These are phyloP conservation scores for Pseudococcus longispinus DNA, from an alignment of 2,888 invertebrate genomes.

Conservation along the genomic window DNA sequence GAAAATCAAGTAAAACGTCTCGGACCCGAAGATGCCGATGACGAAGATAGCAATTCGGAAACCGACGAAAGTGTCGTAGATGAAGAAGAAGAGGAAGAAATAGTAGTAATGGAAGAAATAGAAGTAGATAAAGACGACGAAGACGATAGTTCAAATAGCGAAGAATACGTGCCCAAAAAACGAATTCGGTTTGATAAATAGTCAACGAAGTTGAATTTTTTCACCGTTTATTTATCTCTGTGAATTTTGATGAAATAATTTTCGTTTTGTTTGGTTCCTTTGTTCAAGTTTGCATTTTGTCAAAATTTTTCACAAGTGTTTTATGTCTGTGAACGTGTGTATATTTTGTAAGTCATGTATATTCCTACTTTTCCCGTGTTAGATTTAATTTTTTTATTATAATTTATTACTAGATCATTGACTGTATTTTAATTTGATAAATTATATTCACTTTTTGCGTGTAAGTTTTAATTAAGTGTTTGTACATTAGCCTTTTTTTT, in stretches of 20 bases:
- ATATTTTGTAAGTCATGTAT: constrained; percentile 1
- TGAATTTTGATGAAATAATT: background rate
- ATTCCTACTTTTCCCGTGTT: background rate
- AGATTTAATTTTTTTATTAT: background rate
- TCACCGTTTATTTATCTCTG: background rate
- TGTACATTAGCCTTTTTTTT: background rate
- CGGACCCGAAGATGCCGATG: background rate
- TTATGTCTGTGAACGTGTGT: background rate
- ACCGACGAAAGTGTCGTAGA: background rate
- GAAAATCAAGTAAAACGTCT: background rate
- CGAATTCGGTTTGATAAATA: background rate
- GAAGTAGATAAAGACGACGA: background rate
- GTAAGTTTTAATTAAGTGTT: constrained; percentile 38
- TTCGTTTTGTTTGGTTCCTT: constrained; percentile 16
- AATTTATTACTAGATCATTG: constrained; percentile 14
- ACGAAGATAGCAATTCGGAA: constrained; percentile 2
- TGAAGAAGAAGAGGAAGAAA: background rate
- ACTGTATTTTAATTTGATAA: constrained; percentile 33
- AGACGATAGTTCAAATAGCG: background rate
- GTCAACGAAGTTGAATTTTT: background rate
- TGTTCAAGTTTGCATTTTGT: constrained; percentile 25
- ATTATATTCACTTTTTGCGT: constrained; percentile 35
- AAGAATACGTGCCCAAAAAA: constrained; percentile 4
- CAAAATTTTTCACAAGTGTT: background rate
- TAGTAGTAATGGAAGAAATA: background rate